These are phyloP conservation scores for Ceratotherium simum DNA, from an alignment of 2,113 vertebrate genomes.

Conservation along the genomic window DNA sequence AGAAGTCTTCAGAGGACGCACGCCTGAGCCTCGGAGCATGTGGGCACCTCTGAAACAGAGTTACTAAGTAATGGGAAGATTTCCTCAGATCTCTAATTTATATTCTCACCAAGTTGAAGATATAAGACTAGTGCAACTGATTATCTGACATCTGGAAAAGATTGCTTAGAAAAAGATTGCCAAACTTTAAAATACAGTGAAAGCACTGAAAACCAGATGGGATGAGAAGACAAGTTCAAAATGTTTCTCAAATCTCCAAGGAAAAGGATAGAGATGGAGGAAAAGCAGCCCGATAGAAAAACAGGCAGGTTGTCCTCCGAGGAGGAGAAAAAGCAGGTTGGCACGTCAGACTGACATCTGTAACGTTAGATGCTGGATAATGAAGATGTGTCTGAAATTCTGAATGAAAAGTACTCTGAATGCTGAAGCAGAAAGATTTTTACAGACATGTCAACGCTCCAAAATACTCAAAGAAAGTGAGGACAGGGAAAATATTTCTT, in stretches of 20 bases:
- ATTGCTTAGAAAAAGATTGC: not conserved
- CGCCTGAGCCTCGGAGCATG: not conserved
- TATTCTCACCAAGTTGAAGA: not conserved
- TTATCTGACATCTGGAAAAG: not conserved
- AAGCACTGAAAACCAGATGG: not conserved
- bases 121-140: not conserved
- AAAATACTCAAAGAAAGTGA: not conserved
- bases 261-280: not conserved
- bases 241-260: not conserved
- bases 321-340: too few relatives aligned
- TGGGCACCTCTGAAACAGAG: not conserved
- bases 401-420: not conserved
- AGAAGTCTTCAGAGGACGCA: too few relatives aligned
- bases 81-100: not conserved
- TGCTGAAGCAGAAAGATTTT: not conserved
- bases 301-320: not conserved
- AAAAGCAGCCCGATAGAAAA: not conserved
- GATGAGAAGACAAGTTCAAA: not conserved
- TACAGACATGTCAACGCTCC: fast-evolving
- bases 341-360: not conserved
- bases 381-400: not conserved
- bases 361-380: fast-evolving
- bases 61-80: too few relatives aligned
- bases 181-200: not conserved
- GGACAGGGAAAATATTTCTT: too few relatives aligned